Conservation (phyloP, 1,140 invertebrate genomes). For the Caerostris darwini region DNA sequence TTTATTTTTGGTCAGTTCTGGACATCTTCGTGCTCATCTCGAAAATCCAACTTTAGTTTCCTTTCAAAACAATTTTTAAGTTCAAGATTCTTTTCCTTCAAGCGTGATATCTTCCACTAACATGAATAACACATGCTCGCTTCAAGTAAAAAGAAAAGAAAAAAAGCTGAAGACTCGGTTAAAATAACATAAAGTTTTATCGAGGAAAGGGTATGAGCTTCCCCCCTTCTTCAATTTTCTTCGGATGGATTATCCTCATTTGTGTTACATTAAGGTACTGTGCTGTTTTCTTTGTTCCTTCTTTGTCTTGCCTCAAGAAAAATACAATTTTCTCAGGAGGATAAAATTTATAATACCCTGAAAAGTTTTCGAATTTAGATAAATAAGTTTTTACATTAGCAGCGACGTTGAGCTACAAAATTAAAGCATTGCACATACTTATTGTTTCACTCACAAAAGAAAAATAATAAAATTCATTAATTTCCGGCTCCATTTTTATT, state of each 20-base stretch:
- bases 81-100: not conserved
- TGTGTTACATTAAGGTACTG: not conserved
- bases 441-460: no score
- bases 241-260: not conserved
- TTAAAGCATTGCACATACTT: no score
- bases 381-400: not conserved
- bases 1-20: no score
- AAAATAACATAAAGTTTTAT: not conserved
- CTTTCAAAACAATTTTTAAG: not conserved
- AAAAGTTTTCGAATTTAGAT: not conserved
- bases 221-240: not conserved
- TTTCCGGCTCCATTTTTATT: no score
- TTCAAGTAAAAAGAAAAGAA: not conserved
- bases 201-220: not conserved
- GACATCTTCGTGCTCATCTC: no score
- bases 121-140: constrained; percentile 1
- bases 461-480: no score
- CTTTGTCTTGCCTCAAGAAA: not conserved
- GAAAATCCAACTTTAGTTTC: constrained; percentile 39
- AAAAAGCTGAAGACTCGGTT: not conserved
- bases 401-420: not conserved
- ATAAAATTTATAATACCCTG: not conserved
- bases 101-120: constrained; percentile 11
- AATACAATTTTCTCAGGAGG: not conserved
- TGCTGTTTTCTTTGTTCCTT: not conserved